Evolutionary conservation across 1,140 invertebrate species (phyloP), one percentile per base, ranked within the genome.

Genomic region (Ceratosolen solmsi): DNA sequence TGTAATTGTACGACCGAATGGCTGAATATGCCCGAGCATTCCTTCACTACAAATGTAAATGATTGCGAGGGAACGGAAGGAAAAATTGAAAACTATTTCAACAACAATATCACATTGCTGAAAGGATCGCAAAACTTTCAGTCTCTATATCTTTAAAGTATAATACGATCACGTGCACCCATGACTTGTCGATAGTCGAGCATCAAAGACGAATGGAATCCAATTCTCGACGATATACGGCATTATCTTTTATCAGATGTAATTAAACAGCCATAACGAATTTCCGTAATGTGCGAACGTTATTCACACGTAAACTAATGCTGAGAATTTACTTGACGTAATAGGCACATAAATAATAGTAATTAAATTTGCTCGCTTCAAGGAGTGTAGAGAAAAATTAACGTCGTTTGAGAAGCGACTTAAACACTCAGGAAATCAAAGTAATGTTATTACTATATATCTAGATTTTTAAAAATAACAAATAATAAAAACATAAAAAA

Each of bases 341-440:
- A 38, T 68, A 22, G 25, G n/a, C 38, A 25, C 68, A 71, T 71
- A 49, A 71, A 71, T 71, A 71, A 68, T 71, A 46, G 41, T 49
- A 49, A 71, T 71, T 49, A 71, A 25, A 71, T 71, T 46, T 41
- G 3, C 68, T 46, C n/a, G 22, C 0, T 27, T 3, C 5, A 11
- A 1, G 20, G 11, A 38, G 33, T 38, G 15, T 68, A 68, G 63
- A 15, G 15, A 4, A 68, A 60, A 60, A 30, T 60, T 4, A 60
- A 30, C 58, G 11, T 9, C 11, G 8, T 7, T 63, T 20, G 0
- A 33, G 9, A 63, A 33, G 30, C 25, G 1, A 17, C 13, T 13
- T 5, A 4, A 13, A 20, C 15, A 27, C 60, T 33, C n/a, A 63
- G 17, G 13, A 20, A 63, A 15, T 63, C 25, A 3, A 63, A 63